Evolutionary conservation across 64 coral and sea anemone genomes (phyloP).

Genomic region (Stichodactyla mertensii): DNA sequence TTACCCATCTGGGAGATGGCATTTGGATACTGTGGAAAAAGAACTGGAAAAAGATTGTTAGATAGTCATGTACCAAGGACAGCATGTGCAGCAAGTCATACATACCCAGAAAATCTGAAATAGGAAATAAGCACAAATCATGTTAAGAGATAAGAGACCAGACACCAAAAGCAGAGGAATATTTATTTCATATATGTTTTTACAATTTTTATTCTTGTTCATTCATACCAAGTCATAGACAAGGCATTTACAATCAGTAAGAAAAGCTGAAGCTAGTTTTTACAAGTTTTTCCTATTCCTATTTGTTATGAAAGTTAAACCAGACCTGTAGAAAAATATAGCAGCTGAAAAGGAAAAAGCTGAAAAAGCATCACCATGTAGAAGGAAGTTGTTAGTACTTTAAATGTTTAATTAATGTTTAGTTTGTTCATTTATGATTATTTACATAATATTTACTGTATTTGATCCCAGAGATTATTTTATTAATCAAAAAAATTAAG

Average conservation of each 20-base stretch:
- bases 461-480: neutral
- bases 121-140: neutral
- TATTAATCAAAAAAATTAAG: neutral
- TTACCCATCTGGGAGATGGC: neutral
- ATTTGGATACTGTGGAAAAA: neutral
- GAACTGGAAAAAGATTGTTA: neutral
- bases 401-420: neutral
- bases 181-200: neutral
- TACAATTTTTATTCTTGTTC: neutral
- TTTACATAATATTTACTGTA: neutral
- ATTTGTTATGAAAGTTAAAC: no score
- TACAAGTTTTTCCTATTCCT: neutral
- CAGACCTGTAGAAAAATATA: neutral
- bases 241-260: slow-evolving; percentile 4
- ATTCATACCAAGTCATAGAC: neutral
- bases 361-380: neutral
- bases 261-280: neutral
- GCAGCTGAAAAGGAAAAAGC: neutral
- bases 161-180: neutral
- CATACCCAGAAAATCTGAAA: neutral
- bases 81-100: neutral
- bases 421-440: neutral
- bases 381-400: neutral
- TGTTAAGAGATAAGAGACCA: neutral
- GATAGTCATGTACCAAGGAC: neutral